Conservation (phyloP, 2,888 invertebrate species). For the Acrocyrtus sp. region DNA sequence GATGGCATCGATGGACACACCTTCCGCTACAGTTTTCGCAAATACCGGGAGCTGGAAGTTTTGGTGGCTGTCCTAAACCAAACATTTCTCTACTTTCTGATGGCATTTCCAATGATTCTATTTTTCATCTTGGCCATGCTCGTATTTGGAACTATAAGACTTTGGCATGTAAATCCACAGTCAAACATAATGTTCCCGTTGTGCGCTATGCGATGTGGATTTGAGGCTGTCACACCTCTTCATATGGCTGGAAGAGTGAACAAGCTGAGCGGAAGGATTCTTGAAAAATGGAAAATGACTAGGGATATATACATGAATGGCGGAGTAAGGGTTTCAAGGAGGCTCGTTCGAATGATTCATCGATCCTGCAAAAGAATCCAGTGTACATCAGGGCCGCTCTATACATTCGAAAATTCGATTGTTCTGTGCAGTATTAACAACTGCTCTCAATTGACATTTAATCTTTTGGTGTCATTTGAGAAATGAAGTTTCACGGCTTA, state of each 20-base stretch:
- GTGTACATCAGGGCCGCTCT: conserved; percentile 18
- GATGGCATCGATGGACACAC: background rate
- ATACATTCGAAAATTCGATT: conserved; percentile 30
- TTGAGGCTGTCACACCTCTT: conserved; percentile 31
- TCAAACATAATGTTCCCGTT: conserved; percentile 36
- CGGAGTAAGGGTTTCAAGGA: background rate
- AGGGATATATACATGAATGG: background rate
- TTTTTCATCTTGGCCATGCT: conserved; percentile 25
- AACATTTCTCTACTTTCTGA: conserved; percentile 19
- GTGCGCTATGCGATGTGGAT: conserved; percentile 39
- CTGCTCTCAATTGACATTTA: conserved; percentile 7
- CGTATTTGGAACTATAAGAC: conserved; percentile 32
- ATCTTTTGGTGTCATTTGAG: conserved; percentile 23
- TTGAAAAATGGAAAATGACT: conserved; percentile 17
- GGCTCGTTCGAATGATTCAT: background rate
- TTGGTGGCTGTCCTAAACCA: conserved; percentile 5
- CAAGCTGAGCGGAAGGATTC: background rate
- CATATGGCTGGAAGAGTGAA: conserved; percentile 33
- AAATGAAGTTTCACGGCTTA: too few species aligned
- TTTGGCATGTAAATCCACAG: conserved; percentile 1
- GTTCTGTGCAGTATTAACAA: conserved; percentile 22
- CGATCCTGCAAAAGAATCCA: background rate
- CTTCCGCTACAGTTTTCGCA: background rate
- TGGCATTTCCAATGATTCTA: conserved; percentile 22
- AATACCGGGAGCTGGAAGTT: background rate